These are phyloP conservation scores for Lemur catta DNA, from an alignment of 2,797 vertebrate genomes.

Conservation along the genomic window DNA sequence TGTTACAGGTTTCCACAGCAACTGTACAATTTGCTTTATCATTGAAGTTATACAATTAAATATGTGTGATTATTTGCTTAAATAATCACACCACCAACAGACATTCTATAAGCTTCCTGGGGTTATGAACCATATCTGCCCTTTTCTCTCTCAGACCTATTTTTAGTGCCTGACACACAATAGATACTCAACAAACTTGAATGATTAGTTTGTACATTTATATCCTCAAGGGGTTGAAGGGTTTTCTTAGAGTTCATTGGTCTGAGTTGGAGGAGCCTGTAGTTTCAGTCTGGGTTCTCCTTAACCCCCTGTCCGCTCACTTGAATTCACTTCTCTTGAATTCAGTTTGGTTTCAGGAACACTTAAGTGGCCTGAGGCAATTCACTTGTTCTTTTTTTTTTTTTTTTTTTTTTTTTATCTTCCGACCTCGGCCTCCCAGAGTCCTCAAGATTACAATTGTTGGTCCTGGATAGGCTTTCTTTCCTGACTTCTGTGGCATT, in stretches of 20 bases:
- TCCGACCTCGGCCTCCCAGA: no score
- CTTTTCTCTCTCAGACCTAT: not conserved
- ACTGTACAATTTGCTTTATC: not conserved
- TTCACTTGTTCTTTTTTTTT: not conserved
- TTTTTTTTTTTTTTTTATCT: no score
- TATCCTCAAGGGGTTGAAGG: not conserved
- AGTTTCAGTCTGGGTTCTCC: not conserved
- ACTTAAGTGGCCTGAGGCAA: not conserved
- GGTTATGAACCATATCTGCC: not conserved
- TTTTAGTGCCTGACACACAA: not conserved
- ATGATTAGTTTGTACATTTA: not conserved
- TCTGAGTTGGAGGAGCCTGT: not conserved
- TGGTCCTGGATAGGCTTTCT: not conserved
- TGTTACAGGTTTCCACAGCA: not conserved
- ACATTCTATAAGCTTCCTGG: not conserved
- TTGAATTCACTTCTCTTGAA: not conserved
- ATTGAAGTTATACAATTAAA: not conserved
- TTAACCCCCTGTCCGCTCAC: not conserved
- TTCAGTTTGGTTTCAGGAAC: slow-evolving; percentile 2
- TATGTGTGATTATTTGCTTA: not conserved
- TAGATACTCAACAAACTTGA: not conserved
- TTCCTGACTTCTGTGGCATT: not conserved
- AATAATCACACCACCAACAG: not conserved
- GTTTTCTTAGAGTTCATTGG: not conserved
- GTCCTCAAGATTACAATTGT: not conserved